Evolutionary conservation across 2,113 vertebrate species (phyloP).

Genomic region (Eurypyga helias): DNA sequence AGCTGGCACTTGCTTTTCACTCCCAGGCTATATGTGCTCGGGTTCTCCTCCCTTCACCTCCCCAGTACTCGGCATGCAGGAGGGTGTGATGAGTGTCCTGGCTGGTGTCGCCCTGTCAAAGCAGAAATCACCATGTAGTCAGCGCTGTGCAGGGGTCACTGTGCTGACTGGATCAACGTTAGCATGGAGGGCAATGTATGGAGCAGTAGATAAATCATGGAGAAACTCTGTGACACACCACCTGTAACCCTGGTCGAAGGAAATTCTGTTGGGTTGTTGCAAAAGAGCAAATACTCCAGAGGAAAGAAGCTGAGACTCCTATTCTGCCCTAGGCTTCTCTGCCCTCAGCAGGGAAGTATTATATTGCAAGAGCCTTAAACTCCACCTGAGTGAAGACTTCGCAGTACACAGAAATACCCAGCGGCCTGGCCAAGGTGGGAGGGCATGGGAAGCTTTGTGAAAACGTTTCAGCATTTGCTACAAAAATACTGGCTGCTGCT

Average conservation of each 20-base stretch:
- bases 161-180: background rate
- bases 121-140: background rate
- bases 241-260: conserved; percentile 5
- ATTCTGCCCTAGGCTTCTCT: background rate
- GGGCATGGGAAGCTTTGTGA: background rate
- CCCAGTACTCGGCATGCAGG: background rate
- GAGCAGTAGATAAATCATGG: conserved; percentile 67
- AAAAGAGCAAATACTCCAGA: background rate
- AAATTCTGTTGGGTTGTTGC: background rate
- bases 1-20: background rate
- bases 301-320: background rate
- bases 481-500: background rate
- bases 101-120: background rate
- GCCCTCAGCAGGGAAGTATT: background rate
- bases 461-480: background rate
- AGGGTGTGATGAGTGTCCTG: conserved; percentile 14
- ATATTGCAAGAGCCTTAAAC: background rate
- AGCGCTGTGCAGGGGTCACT: background rate
- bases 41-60: background rate
- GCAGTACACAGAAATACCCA: background rate
- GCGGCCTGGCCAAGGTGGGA: background rate
- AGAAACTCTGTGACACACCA: conserved; percentile 6
- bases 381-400: background rate
- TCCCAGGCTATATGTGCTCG: background rate
- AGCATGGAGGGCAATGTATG: conserved; percentile 46